Evolutionary conservation across 2,888 invertebrate genomes (phyloP).

Genomic region (Labia minor): DNA sequence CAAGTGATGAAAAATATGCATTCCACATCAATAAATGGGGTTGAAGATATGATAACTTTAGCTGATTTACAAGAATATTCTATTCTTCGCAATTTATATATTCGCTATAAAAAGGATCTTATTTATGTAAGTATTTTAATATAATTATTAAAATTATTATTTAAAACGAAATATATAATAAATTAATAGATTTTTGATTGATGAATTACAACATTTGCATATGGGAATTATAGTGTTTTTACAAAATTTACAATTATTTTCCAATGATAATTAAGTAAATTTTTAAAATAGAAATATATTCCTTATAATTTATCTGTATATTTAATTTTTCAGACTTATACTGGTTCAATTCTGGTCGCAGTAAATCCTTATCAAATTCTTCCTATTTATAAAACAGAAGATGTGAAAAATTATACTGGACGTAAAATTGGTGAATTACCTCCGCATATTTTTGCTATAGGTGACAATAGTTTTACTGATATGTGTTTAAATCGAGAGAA

Average conservation of each 20-base stretch:
- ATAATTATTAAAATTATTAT: conserved; percentile 3
- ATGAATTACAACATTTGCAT: neutral
- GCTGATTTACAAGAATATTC: conserved; percentile 92
- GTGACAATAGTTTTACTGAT: conserved; percentile 78
- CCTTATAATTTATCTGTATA: neutral
- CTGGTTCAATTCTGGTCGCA: conserved; percentile 87
- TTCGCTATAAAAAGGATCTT: conserved; percentile 73
- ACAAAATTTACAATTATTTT: too few relatives aligned
- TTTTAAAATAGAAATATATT: neutral
- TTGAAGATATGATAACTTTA: conserved; percentile 91
- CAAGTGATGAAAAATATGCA: conserved; percentile 64
- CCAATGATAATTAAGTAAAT: conserved; percentile 16
- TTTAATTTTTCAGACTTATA: conserved; percentile 65
- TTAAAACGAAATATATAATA: too few relatives aligned
- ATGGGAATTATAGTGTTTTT: neutral
- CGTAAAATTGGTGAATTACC: conserved; percentile 75
- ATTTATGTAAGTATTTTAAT: conserved; percentile 71
- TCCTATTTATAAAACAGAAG: conserved; percentile 85
- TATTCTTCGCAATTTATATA: conserved; percentile 79
- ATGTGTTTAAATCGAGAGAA: conserved; percentile 63
- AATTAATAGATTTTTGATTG: conserved; percentile 3
- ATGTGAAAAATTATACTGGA: conserved; percentile 72
- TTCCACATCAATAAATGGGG: conserved; percentile 63
- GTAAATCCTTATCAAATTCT: conserved; percentile 90
- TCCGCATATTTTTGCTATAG: conserved; percentile 92